A percentile compares a stretch with the other conserved stretches of the same genome.
Evolutionary conservation across 2,888 invertebrate genomes (phyloP).

Genomic region (Camponotus fellah): DNA sequence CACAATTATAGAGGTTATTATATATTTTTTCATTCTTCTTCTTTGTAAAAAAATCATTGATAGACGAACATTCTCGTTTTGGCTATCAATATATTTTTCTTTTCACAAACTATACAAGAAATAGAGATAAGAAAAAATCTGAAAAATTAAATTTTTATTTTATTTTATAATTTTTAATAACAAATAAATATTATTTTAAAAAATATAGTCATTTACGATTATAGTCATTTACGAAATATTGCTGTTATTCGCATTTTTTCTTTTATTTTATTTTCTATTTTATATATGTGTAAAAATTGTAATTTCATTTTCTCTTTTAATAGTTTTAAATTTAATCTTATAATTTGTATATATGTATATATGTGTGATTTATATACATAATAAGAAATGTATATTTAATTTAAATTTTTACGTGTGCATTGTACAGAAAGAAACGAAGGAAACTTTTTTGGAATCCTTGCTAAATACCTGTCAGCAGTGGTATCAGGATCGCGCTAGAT

Average conservation of each 20-base stretch:
- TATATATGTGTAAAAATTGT: not conserved
- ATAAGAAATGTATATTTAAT: not conserved
- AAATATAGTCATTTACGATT: not conserved
- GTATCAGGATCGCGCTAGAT: conserved; percentile 94
- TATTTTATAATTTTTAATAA: not conserved
- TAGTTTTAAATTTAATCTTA: conserved; percentile 26
- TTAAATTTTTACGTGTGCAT: not conserved
- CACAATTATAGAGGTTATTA: conserved; percentile 91
- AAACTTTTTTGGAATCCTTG: conserved; percentile 95
- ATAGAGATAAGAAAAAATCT: not conserved
- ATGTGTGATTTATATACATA: too few species aligned
- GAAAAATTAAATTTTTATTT: not conserved
- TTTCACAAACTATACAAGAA: not conserved
- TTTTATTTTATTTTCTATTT: not conserved
- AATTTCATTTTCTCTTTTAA: not conserved
- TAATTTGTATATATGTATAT: not conserved
- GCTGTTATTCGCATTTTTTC: not conserved
- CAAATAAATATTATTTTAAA: not conserved
- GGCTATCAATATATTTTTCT: not conserved
- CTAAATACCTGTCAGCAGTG: conserved; percentile 96
- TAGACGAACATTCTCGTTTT: not conserved
- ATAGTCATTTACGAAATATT: not conserved
- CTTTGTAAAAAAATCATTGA: not conserved
- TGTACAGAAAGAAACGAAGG: conserved; percentile 92
- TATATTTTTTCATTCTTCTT: conserved; percentile 9